Base-by-base conservation (phyloP, 2,888 invertebrate species). In the Nephrotoma flavescens region DNA sequence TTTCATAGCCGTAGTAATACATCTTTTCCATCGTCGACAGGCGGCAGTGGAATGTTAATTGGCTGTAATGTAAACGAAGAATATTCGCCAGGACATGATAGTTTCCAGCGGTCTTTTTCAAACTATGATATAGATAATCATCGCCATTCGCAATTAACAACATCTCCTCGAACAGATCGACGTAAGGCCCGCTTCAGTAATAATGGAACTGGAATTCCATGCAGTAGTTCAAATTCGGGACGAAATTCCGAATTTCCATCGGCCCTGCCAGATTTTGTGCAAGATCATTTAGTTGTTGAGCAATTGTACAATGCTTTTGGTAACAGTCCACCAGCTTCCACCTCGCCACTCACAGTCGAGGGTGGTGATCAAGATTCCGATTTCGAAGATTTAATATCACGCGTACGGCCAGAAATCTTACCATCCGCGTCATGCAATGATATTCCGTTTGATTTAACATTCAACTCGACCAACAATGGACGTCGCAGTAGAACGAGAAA, bases 251-350 rank as follows among this genome's bases (percentile, higher is more conserved):
- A 89, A 87, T 89, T 89, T 87, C 89, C 89, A 4, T 90, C 90
- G 9, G 91, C 95, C 7, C 90, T 96, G 88, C 97, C 97, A 0
- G 97, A 97, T 90, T 97, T 97, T 92, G 97, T 97, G 86, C 97
- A 97, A 90, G 97, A 97, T 91, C 97, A 97, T 91, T 93, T 97
- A 91, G 93, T 96, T 88, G 95, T 97, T 57, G 96, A 96, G 90
- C 95, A 96, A 89, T 91, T 91, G 90, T 90, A 91, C 88, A 86
- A 86, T 47, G 86, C 45, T 31, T 45, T 44, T 47, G 86, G 86
- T 41, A 71, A 71, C 31, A 86, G 44, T 86, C 45, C 86, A 47
- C 91, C 91, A 42, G 90, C 91, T 6, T 90, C 90, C 3, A 91
- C 90, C 83, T 91, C 91, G 0, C 89, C 89, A 2, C 87, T 88